Evolutionary conservation across 2,888 invertebrate species (phyloP), one percentile per base, ranked within the genome.

Genomic region (Glaucopsyche alexis): DNA sequence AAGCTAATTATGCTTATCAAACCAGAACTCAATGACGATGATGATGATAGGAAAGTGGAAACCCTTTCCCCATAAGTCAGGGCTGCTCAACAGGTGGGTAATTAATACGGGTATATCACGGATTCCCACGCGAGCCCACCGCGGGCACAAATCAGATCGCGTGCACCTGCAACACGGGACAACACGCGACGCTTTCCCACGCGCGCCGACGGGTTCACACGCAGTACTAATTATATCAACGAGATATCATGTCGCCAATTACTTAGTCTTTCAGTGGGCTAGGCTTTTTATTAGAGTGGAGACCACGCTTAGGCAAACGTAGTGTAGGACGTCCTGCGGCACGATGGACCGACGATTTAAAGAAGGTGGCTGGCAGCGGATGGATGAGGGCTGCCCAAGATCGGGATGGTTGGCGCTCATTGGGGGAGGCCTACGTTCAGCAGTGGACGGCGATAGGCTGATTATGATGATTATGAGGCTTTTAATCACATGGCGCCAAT

Each of bases 61-160:
- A 60, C 60, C 60, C 60, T 60, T 60, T 47, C 6, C n/a, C 13
- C 7, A 70, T 71, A 70, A 70, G 71, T 40, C 42, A 71, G 49
- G 64, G 29, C 9, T 14, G 40, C 13, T 65, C 60, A 16, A 73
- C 67, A 67, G 45, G 67, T 67, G 42, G 45, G 16, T 73, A 72
- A 73, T 73, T 72, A 72, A 50, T 38, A 40, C 64, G 72, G 42
- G 72, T 60, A 52, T 55, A 64, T 45, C 67, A 72, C 70, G 42
- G 42, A 47, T 76, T 75, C 76, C 75, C 76, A 76, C 75, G 75
- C 72, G 75, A 38, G 72, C 72, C 67, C 55, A 45, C 72, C 72
- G 74, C 74, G 55, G 75, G 75, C 72, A 73, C 74, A 75, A 75
- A 77, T 76, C 75, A 76, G 73, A 74, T 77, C 74, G 77, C 78